Evolutionary conservation across 2,797 vertebrate genomes (phyloP).

Genomic region (Triplophysa yarkandensis): DNA sequence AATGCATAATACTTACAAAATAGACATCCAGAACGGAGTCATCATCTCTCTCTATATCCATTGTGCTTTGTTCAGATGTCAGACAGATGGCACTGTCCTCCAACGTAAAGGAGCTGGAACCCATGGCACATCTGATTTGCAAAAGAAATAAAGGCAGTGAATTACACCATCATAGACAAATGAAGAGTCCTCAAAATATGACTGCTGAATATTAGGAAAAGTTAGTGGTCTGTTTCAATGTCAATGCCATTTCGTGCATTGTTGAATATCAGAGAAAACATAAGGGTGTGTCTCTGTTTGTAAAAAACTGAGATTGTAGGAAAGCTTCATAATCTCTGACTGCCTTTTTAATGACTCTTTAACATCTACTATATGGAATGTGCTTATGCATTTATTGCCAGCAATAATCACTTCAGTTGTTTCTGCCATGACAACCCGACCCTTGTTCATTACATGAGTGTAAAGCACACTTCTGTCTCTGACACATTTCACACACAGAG

Average conservation of each 20-base stretch:
- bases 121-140: conserved; percentile 79
- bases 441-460: not conserved
- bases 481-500: conserved; percentile 28
- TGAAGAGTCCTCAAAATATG: conserved; percentile 16
- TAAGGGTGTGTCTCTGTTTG: not conserved
- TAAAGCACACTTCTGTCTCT: not conserved
- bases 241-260: not conserved
- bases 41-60: conserved; percentile 91
- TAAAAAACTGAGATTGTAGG: not conserved
- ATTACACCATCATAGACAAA: conserved; percentile 18
- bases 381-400: conserved; percentile 49
- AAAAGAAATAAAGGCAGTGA: conserved; percentile 48
- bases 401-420: conserved; percentile 39
- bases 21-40: conserved; percentile 92
- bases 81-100: conserved; percentile 95
- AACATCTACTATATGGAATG: conserved; percentile 27
- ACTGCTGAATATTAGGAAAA: not conserved
- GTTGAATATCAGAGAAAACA: not conserved
- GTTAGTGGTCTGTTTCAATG: not conserved
- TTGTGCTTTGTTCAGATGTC: conserved; percentile 88
- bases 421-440: conserved; percentile 35
- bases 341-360: conserved; percentile 22
- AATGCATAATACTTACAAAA: conserved; percentile 81
- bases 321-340: not conserved
- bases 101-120: conserved; percentile 89